A percentile compares a stretch with the other conserved stretches of the same genome.
Evolutionary conservation across 2,888 invertebrate species (phyloP).

Genomic region (Anoplius nigerrimus): DNA sequence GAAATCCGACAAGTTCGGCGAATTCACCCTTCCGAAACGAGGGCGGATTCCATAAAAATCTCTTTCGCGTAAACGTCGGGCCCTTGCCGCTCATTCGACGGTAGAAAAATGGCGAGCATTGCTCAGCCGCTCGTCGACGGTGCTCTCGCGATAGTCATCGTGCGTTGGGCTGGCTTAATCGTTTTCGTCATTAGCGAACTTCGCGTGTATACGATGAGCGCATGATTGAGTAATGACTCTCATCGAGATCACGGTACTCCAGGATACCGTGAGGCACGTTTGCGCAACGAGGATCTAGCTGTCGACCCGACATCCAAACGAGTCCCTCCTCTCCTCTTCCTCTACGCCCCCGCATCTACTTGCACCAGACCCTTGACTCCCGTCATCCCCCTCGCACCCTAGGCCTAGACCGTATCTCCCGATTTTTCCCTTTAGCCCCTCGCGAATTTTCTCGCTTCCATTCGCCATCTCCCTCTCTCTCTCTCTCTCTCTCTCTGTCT

Average conservation of each 20-base stretch:
- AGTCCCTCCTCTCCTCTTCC: conserved; percentile 31
- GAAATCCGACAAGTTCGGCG: too few species aligned
- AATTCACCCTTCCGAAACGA: too few species aligned
- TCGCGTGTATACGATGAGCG: conserved; percentile 32
- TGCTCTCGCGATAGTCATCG: conserved; percentile 31
- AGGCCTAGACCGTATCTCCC: too few species aligned
- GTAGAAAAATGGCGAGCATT: too few species aligned
- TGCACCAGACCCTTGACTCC: too few species aligned
- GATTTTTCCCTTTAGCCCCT: too few species aligned
- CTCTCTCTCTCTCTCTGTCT: not conserved
- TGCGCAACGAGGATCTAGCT: conserved; percentile 34
- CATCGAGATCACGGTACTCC: conserved; percentile 23
- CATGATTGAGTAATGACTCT: conserved; percentile 28
- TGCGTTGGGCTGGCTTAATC: conserved; percentile 24
- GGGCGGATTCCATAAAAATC: too few species aligned
- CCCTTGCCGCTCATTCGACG: too few species aligned
- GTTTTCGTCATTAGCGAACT: conserved; percentile 31
- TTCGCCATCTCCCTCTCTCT: not conserved
- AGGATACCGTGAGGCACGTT: conserved; percentile 14
- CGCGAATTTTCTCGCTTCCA: not conserved
- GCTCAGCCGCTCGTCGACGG: not conserved
- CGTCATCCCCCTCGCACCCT: too few species aligned
- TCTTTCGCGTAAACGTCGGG: too few species aligned
- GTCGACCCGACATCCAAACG: conserved; percentile 64
- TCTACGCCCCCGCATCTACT: too few species aligned